Percentiles rank a stretch among this genome's conserved stretches.
Evolutionary conservation across 2,113 vertebrate species (phyloP).

Genomic region (Solea senegalensis): DNA sequence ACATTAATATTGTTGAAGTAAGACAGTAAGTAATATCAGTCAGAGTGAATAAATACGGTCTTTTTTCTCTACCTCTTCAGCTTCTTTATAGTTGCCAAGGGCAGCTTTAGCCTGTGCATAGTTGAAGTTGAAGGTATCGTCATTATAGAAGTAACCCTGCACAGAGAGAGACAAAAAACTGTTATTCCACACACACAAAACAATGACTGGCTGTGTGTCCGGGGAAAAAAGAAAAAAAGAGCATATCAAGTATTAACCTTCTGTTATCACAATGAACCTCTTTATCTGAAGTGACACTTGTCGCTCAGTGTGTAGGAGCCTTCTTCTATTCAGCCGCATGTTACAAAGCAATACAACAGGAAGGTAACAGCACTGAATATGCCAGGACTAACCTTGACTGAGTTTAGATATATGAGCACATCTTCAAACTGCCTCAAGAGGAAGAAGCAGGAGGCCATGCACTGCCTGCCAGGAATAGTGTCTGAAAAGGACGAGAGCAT

Average conservation of each 20-base stretch:
- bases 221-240: conserved; percentile 1
- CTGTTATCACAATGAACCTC: conserved; percentile 18
- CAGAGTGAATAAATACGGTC: background rate
- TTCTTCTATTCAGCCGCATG: conserved; percentile 22
- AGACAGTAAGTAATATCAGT: background rate
- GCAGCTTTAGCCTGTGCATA: conserved; percentile 97
- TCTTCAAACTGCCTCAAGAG: conserved; percentile 94
- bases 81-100: conserved; percentile 91
- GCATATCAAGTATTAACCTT: background rate
- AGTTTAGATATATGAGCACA: conserved; percentile 96
- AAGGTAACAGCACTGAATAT: conserved; percentile 8
- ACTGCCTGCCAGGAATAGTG: conserved; percentile 96
- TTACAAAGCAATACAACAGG: background rate
- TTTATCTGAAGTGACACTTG: conserved; percentile 29
- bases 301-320: conserved; percentile 19
- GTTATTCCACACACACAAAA: conserved; percentile 2
- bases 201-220: background rate
- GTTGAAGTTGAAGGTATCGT: conserved; percentile 98
- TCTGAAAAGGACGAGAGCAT: conserved; percentile 79
- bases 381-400: conserved; percentile 88
- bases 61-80: conserved; percentile 86
- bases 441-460: conserved; percentile 98
- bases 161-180: conserved; percentile 38
- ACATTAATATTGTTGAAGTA: background rate
- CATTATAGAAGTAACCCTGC: conserved; percentile 95